These are phyloP conservation scores for Lamellibrachia luymesi DNA, from an alignment of 1,140 invertebrate genomes.

Conservation along the genomic window DNA sequence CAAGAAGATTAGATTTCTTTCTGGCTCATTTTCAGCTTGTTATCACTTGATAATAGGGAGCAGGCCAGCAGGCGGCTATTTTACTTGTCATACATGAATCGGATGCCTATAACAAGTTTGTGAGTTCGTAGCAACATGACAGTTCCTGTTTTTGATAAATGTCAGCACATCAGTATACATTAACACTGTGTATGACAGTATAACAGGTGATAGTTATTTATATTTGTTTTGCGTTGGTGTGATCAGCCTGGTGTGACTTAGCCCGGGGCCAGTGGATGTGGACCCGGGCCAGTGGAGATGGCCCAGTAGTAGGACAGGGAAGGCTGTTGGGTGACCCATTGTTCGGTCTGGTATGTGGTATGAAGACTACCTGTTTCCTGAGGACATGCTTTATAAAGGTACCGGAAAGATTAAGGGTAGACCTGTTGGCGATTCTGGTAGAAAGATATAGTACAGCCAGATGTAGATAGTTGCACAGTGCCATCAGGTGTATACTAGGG, in stretches of 20 bases:
- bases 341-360: neutral
- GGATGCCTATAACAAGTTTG: neutral
- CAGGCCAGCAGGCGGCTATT: neutral
- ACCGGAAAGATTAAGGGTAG: too few species aligned
- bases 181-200: neutral
- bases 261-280: neutral
- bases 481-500: neutral
- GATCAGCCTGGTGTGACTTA: neutral
- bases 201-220: conserved; percentile 2
- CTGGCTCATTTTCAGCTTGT: neutral
- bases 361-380: neutral
- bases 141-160: neutral
- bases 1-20: neutral
- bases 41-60: too few species aligned
- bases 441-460: too few species aligned
- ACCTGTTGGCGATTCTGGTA: too few species aligned
- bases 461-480: neutral
- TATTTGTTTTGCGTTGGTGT: too few species aligned
- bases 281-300: neutral
- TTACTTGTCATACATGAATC: neutral
- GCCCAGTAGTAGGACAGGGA: neutral
- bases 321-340: neutral
- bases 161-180: neutral
- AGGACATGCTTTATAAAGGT: too few species aligned
- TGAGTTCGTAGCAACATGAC: neutral